Base-by-base conservation (phyloP, 2,888 invertebrate species). In the Catocala fraxini region DNA sequence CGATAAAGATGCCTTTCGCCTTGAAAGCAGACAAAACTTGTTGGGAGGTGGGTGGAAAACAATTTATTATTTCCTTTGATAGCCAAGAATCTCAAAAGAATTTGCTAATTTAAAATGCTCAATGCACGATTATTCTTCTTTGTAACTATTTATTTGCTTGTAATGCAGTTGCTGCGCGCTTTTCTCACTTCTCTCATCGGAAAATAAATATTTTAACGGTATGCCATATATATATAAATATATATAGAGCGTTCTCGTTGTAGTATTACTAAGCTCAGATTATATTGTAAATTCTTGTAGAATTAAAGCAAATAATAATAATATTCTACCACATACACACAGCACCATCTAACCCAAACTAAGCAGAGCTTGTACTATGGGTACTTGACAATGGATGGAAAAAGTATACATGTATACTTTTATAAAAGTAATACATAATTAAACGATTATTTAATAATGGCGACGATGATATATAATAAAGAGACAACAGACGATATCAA, bases 1-100 rank as follows among this genome's bases (percentile, higher is more conserved):
- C 87, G 91, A 92, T 92, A 92, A 92, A 90, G 91, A 89, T 89
- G 89, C 86, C 89, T 88, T 89, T 87, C 86, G 86, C 85, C 86
- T 87, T 84, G 82, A 82, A 85, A 81, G 81, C 84, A 83, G 85
- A 83, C 85, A 79, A 83, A 89, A 89, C 83, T 89, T 87, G 81
- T 82, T 79, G 82, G 84, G 80, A 71, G 82, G 81, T 75, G 83
- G 85, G 85, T 77, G 81, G 79, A 82, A 85, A 89, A 89, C 88
- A 89, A 88, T 88, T 85, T 85, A 86, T 87, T 88, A 85, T 85
- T 86, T 82, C 82, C 85, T 86, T 86, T 85, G 84, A 86, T 86
- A 84, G 83, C 79, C 63, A 75, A 75, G 79, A 81, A 83, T 83
- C 75, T 80, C 75, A 68, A 80, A 82, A 80, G 82, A 81, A 84